Percentiles rank a stretch among this genome's conserved stretches.
Conservation (phyloP, 2,888 invertebrate species). For the Paralinhomoeus sp. region DNA sequence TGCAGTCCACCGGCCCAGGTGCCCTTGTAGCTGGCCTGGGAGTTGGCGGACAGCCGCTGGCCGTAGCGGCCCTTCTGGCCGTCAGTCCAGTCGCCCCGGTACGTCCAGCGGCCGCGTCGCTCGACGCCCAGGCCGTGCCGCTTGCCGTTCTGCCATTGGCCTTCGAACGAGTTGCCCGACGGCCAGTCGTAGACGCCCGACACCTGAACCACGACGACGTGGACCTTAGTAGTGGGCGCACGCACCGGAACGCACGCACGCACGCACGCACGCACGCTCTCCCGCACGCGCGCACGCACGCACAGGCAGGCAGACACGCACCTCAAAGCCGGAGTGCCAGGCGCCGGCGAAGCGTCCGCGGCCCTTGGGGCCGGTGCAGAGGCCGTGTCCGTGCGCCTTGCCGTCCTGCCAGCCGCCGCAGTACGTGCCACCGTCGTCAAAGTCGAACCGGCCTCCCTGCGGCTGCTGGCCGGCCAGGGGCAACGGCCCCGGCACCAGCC, state of each 20-base stretch:
- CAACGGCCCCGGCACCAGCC: no score
- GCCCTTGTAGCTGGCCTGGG: conserved; percentile 67
- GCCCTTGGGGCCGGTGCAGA: conserved; percentile 59
- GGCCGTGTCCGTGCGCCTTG: conserved; percentile 95
- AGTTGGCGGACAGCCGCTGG: conserved; percentile 55
- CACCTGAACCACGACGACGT: no score
- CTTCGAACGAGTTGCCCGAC: conserved; percentile 31
- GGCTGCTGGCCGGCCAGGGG: no score
- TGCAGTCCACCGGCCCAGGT: conserved; percentile 96
- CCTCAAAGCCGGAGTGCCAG: conserved; percentile 98
- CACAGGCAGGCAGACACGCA: no score
- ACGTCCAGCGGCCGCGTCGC: conserved; percentile 82
- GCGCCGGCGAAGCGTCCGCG: conserved; percentile 97
- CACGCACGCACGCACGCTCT: no score
- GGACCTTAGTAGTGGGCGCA: no score
- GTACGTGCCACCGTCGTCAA: conserved; percentile 98
- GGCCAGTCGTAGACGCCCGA: conserved; percentile 42
- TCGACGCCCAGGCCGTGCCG: conserved; percentile 93
- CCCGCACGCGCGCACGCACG: no score
- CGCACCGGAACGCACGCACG: no score
- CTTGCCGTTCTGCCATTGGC: conserved; percentile 98
- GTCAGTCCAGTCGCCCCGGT: conserved; percentile 88
- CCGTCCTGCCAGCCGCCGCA: conserved; percentile 82
- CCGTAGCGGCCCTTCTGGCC: conserved; percentile 97
- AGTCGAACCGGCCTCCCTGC: conserved; percentile 91